Evolutionary conservation across 2,888 invertebrate species (phyloP).

Genomic region (Meliscaeva auricollis): DNA sequence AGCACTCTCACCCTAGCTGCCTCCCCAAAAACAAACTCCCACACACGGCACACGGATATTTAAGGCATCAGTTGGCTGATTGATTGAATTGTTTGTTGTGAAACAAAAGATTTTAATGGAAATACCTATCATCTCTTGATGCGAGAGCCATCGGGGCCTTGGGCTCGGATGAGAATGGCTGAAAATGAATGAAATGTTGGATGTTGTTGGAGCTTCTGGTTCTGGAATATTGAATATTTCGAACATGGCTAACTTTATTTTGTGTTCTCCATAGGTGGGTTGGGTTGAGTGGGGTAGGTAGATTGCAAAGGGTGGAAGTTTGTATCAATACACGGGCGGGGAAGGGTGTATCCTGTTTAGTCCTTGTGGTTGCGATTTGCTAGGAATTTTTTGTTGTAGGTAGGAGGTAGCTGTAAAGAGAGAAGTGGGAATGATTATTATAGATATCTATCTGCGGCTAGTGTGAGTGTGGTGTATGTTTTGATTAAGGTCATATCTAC

Average conservation of each 20-base stretch:
- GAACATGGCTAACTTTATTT: slow-evolving; percentile 37
- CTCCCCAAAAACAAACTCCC: slow-evolving; percentile 1
- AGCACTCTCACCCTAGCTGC: slow-evolving; percentile 2
- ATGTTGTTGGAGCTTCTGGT: slow-evolving; percentile 38
- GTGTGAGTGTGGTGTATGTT: slow-evolving; percentile 30
- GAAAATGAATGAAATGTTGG: slow-evolving; percentile 28
- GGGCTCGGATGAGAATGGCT: slow-evolving; percentile 26
- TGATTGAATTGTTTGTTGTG: slow-evolving; percentile 77
- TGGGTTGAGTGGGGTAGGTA: not conserved
- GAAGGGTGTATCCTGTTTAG: not conserved
- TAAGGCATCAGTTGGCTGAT: slow-evolving; percentile 76
- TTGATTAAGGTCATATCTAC: slow-evolving; percentile 39
- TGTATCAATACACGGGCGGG: not conserved
- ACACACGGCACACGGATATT: slow-evolving; percentile 63
- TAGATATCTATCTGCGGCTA: slow-evolving; percentile 45
- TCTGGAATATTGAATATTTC: slow-evolving; percentile 64
- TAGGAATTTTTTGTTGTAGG: not conserved
- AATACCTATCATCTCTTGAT: slow-evolving; percentile 60
- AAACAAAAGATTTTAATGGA: slow-evolving; percentile 77
- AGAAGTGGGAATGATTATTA: slow-evolving; percentile 41
- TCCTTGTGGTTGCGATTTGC: slow-evolving; percentile 21
- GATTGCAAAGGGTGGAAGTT: not conserved
- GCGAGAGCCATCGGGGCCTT: slow-evolving; percentile 35
- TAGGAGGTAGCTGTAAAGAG: not conserved
- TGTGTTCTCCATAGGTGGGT: not conserved